Evolutionary conservation across 2,888 invertebrate genomes (phyloP).

Genomic region (Yponomeuta evonymella): DNA sequence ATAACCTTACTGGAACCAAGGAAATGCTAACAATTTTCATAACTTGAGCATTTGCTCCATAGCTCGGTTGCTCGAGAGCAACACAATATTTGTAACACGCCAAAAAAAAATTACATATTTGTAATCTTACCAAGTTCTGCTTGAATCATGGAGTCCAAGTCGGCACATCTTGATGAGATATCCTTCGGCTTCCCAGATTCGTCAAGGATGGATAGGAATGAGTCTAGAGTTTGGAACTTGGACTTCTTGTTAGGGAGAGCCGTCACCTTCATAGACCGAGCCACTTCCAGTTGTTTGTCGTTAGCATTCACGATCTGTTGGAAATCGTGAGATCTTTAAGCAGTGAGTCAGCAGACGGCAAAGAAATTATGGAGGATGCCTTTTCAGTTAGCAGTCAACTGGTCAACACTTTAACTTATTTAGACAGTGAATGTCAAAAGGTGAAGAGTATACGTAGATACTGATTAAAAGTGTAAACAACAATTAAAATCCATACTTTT

Average conservation of each 20-base stretch:
- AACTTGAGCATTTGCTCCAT: too few relatives aligned
- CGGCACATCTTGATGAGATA: constrained; percentile 81
- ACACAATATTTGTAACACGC: too few relatives aligned
- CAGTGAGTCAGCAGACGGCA: not conserved
- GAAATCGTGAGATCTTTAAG: not conserved
- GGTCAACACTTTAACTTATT: too few relatives aligned
- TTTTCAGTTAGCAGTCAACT: not conserved
- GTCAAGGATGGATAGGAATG: constrained; percentile 74
- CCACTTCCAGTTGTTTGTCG: constrained; percentile 76
- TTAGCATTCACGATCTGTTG: constrained; percentile 77
- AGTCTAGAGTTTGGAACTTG: constrained; percentile 81
- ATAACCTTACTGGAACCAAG: too few relatives aligned
- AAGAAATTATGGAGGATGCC: not conserved
- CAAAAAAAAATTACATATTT: too few relatives aligned
- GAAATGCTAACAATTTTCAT: too few relatives aligned
- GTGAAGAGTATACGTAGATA: too few relatives aligned
- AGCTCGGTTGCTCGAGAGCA: too few relatives aligned
- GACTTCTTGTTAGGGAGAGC: constrained; percentile 73
- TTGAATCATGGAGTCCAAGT: constrained; percentile 84
- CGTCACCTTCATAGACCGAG: constrained; percentile 80
- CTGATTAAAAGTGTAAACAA: too few relatives aligned
- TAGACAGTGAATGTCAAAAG: too few relatives aligned
- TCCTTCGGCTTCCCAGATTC: constrained; percentile 68
- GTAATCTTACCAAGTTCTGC: constrained; percentile 65
- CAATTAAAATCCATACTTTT: too few relatives aligned